Percentiles rank a stretch among this genome's conserved stretches.
Evolutionary conservation across 2,113 vertebrate species (phyloP).

Genomic region (Apistogramma diplotaenia): DNA sequence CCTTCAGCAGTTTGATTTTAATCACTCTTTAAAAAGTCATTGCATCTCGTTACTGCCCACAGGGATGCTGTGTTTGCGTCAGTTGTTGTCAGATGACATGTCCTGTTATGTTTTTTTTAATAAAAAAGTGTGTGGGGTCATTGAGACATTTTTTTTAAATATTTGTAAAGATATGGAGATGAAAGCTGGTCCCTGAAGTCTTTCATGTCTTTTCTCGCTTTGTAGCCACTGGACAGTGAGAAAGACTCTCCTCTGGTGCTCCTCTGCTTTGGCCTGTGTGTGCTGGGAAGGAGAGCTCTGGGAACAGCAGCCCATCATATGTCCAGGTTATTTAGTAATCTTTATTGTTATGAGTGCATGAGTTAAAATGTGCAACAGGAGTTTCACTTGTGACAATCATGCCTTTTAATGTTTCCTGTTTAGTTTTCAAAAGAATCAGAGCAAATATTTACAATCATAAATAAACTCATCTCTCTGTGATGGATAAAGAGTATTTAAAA

Average conservation of each 20-base stretch:
- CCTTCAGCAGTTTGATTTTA: not conserved
- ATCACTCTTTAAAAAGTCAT: not conserved
- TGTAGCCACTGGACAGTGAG: slow-evolving; percentile 88
- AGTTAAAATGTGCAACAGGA: not conserved
- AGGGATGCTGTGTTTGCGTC: not conserved
- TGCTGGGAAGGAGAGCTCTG: slow-evolving; percentile 93
- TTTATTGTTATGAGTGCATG: not conserved
- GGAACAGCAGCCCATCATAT: slow-evolving; percentile 98
- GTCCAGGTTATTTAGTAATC: slow-evolving; percentile 86
- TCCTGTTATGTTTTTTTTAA: not conserved
- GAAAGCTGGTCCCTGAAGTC: not conserved
- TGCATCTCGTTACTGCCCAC: not conserved
- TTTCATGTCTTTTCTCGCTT: not conserved
- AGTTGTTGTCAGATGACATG: not conserved
- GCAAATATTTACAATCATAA: not conserved
- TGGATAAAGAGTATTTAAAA: not conserved
- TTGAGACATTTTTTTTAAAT: not conserved
- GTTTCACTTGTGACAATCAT: not conserved
- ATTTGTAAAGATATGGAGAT: not conserved
- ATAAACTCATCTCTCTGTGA: not conserved
- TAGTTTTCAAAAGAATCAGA: not conserved
- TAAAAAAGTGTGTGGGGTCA: not conserved
- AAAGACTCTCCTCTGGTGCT: slow-evolving; percentile 91
- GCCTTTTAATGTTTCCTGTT: not conserved
- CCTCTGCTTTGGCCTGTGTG: slow-evolving; percentile 93